Percentiles rank a stretch among this genome's conserved stretches.
phyloP scores from a whole-genome alignment of 2,113 vertebrate genomes.

The Poeciliopsis prolifica region DNA sequence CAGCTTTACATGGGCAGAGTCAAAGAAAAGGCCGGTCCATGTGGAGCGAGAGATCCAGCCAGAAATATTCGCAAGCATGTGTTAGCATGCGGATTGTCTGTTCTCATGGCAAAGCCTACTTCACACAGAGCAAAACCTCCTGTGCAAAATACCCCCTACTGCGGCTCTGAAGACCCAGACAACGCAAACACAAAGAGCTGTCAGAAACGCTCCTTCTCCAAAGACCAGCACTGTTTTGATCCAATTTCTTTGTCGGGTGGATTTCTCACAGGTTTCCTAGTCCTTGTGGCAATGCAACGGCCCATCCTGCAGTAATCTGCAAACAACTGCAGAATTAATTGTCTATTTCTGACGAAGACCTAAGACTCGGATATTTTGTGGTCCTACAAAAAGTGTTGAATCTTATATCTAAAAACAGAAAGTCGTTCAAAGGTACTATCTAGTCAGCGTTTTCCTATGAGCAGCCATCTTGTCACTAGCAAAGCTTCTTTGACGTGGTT shows the following conservation, averaged over 20 bases:
- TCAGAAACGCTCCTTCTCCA: neutral
- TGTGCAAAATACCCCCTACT: neutral
- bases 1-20: neutral
- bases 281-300: fast-evolving
- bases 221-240: neutral
- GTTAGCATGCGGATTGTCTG: neutral
- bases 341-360: neutral
- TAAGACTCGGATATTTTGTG: neutral
- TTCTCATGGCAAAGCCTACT: neutral
- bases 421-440: neutral
- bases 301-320: neutral
- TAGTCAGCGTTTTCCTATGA: neutral
- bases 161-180: neutral
- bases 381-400: neutral
- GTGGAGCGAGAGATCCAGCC: constrained; percentile 16
- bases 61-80: neutral
- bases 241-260: neutral
- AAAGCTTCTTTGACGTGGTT: neutral
- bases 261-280: neutral
- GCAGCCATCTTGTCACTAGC: no score
- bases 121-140: constrained; percentile 2
- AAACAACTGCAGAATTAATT: constrained; percentile 4
- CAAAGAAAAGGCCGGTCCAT: constrained; percentile 28
- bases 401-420: neutral
- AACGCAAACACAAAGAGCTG: constrained; percentile 10